phyloP scores from a whole-genome alignment of 2,888 invertebrate genomes.

The Ceraclea dissimilis region DNA sequence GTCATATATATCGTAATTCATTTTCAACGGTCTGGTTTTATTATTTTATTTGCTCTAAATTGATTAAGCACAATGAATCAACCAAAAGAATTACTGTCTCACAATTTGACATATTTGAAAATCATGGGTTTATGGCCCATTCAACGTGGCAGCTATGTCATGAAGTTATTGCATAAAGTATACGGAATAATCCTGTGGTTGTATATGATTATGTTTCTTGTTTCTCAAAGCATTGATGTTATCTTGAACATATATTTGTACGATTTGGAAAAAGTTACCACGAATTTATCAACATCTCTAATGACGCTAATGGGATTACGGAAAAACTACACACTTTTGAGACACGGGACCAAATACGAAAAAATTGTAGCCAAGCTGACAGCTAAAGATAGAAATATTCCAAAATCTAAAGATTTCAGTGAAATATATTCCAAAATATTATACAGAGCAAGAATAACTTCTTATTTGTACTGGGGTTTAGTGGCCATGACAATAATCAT shows the following conservation, averaged over 20 bases:
- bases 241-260: constrained; percentile 19
- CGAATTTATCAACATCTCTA: constrained; percentile 22
- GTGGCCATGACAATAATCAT: constrained; percentile 13
- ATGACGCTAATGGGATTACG: constrained; percentile 17
- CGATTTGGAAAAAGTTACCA: constrained; percentile 21
- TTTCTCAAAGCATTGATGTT: constrained; percentile 21
- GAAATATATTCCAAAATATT: background rate
- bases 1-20: too few species aligned
- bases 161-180: constrained; percentile 9
- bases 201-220: constrained; percentile 18
- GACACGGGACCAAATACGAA: constrained; percentile 12
- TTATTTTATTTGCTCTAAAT: too few species aligned
- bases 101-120: background rate
- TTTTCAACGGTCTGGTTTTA: too few species aligned
- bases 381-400: constrained; percentile 12
- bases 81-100: background rate
- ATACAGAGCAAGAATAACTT: constrained; percentile 9
- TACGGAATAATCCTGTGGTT: constrained; percentile 14
- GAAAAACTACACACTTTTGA: constrained; percentile 19
- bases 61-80: too few species aligned
- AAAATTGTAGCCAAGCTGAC: constrained; percentile 13
- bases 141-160: constrained; percentile 2
- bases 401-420: background rate
- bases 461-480: constrained; percentile 22
- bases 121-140: background rate